Conservation (phyloP, 2,113 vertebrate genomes). For the Noturus placidus region DNA sequence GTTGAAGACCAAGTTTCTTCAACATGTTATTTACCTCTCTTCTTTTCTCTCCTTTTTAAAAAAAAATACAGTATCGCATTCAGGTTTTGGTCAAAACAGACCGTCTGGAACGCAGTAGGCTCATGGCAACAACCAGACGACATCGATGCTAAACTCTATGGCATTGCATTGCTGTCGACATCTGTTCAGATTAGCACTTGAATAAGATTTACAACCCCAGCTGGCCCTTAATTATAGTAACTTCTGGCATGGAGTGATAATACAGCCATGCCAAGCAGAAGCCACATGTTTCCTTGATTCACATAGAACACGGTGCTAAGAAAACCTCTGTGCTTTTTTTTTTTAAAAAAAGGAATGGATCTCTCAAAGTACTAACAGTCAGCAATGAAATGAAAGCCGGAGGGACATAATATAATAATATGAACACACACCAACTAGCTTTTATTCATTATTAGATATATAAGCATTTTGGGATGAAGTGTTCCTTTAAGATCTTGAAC, state of each 20-base stretch:
- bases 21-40: constrained; percentile 20
- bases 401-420: not conserved
- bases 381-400: not conserved
- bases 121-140: not conserved
- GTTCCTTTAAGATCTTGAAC: not conserved
- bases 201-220: constrained; percentile 31
- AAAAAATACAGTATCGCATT: no score
- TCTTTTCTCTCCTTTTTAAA: not conserved
- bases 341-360: not conserved
- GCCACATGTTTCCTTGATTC: not conserved
- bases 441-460: not conserved
- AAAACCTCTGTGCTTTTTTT: not conserved
- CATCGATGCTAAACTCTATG: not conserved
- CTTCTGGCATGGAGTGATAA: constrained; percentile 9
- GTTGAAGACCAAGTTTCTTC: constrained; percentile 24
- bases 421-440: not conserved
- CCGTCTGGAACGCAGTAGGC: not conserved
- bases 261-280: not conserved
- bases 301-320: not conserved
- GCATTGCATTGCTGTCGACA: not conserved
- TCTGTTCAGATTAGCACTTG: constrained; percentile 30
- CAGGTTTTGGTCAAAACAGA: not conserved
- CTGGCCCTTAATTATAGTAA: constrained; percentile 29
- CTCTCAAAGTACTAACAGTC: not conserved
- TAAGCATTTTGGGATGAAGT: not conserved